Percentiles rank a stretch among this genome's conserved stretches.
phyloP scores from a whole-genome alignment of 2,113 vertebrate species.

The Grammomys dolichurus region DNA sequence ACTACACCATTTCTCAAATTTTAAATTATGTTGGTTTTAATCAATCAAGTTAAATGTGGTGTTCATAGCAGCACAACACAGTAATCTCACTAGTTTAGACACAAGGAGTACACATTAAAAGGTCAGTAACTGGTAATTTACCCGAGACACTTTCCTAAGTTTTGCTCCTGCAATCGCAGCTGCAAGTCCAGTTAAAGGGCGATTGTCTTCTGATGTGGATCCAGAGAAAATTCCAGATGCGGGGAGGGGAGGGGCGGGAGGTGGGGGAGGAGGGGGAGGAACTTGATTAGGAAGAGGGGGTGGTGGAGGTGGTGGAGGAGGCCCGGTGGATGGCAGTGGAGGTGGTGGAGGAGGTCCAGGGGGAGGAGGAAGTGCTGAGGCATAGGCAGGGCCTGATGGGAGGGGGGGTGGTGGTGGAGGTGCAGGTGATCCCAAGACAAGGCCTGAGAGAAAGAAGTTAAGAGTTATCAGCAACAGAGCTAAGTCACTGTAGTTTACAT shows the following conservation, averaged over 20 bases:
- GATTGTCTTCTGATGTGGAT: conserved; percentile 90
- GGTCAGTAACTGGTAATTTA: conserved; percentile 84
- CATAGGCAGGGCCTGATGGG: conserved; percentile 91
- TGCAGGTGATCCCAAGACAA: conserved; percentile 89
- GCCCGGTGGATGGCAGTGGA: conserved; percentile 86
- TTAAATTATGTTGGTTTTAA: not conserved
- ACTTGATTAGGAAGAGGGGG: conserved; percentile 90
- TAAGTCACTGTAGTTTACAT: not conserved
- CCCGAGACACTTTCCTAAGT: conserved; percentile 96
- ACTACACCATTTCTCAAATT: not conserved
- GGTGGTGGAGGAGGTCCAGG: conserved; percentile 89
- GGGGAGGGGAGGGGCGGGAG: conserved; percentile 96
- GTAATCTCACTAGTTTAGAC: not conserved
- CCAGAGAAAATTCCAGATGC: conserved; percentile 90
- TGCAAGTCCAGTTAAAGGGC: conserved; percentile 94
- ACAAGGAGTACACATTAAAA: not conserved
- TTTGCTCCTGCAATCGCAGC: conserved; percentile 97
- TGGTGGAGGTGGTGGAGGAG: conserved; percentile 88
- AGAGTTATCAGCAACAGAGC: not conserved
- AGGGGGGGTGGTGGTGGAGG: conserved; percentile 94
- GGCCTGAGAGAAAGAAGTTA: conserved; percentile 86
- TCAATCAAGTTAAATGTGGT: not conserved
- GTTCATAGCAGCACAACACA: not conserved
- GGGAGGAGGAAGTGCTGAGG: conserved; percentile 87
- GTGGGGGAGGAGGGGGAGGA: conserved; percentile 88